These are phyloP conservation scores for Pterobdella sp. DNA, from an alignment of 2,888 invertebrate species.

Conservation along the genomic window DNA sequence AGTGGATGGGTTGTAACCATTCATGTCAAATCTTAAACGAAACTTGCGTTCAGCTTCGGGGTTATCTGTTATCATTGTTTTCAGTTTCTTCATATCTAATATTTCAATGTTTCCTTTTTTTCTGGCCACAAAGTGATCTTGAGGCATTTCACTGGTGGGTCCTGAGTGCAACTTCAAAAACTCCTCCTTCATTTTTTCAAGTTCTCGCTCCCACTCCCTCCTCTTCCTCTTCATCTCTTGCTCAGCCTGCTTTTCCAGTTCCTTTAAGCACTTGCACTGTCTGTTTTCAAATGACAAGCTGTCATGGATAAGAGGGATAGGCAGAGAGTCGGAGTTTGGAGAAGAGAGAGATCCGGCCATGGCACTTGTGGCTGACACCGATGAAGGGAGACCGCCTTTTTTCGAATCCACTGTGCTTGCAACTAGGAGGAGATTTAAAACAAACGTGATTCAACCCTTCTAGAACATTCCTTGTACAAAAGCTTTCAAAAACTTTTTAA, in stretches of 20 bases:
- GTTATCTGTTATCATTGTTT: constrained; percentile 37
- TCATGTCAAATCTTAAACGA: constrained; percentile 37
- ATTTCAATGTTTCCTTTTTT: constrained; percentile 38
- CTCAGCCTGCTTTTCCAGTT: constrained; percentile 36
- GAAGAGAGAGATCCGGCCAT: constrained; percentile 17
- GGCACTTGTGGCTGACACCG: constrained; percentile 28
- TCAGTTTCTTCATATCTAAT: constrained; percentile 36
- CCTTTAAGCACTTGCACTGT: constrained; percentile 34
- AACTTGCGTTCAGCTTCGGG: constrained; percentile 36
- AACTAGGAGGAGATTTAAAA: too few species aligned
- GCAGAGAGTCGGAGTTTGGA: constrained; percentile 22
- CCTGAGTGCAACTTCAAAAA: constrained; percentile 36
- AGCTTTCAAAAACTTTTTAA: too few species aligned
- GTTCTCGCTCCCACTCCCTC: constrained; percentile 37
- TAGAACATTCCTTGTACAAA: too few species aligned
- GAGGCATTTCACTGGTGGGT: constrained; percentile 34
- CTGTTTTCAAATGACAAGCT: constrained; percentile 35
- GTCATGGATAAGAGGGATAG: constrained; percentile 35
- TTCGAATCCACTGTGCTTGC: constrained; percentile 24
- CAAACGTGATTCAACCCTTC: too few species aligned
- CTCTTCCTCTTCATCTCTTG: constrained; percentile 36
- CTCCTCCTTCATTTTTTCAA: constrained; percentile 38
- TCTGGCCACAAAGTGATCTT: constrained; percentile 35
- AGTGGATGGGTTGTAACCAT: constrained; percentile 30
- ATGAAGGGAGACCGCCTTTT: constrained; percentile 27